phyloP scores from a whole-genome alignment of 1,140 invertebrate species.

The Stegodyphus mimosarum region DNA sequence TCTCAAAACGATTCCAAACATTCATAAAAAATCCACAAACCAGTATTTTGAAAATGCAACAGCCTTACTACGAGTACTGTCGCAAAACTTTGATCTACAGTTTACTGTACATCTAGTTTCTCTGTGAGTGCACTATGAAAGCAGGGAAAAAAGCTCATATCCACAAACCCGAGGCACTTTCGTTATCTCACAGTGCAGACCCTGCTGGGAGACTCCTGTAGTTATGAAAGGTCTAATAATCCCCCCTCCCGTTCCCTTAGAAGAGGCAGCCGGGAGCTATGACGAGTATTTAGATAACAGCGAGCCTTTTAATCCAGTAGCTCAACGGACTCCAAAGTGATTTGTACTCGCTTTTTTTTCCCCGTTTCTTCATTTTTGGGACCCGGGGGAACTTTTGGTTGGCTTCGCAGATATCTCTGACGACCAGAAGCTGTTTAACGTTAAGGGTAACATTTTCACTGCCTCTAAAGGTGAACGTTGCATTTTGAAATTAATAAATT shows the following conservation, averaged over 20 bases:
- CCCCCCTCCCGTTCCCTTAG: neutral
- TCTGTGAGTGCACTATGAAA: neutral
- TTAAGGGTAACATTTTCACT: too few relatives aligned
- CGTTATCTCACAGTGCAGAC: slow-evolving; percentile 46
- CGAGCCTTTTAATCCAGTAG: slow-evolving; percentile 43
- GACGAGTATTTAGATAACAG: slow-evolving; percentile 56
- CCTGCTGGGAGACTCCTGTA: slow-evolving; percentile 5
- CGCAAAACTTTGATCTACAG: neutral
- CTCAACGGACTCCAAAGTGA: too few relatives aligned
- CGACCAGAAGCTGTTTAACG: too few relatives aligned
- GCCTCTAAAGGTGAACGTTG: too few relatives aligned
- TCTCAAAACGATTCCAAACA: too few relatives aligned
- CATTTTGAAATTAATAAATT: too few relatives aligned
- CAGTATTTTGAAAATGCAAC: too few relatives aligned
- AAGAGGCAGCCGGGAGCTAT: slow-evolving; percentile 1
- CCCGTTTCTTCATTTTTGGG: neutral
- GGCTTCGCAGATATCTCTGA: too few relatives aligned
- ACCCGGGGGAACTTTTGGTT: neutral
- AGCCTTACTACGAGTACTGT: too few relatives aligned
- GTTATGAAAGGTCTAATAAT: slow-evolving; percentile 59
- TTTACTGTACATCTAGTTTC: slow-evolving; percentile 6
- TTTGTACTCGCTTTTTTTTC: too few relatives aligned
- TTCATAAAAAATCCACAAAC: too few relatives aligned
- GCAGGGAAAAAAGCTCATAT: slow-evolving; percentile 11
- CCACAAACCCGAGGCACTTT: neutral